Evolutionary conservation across 2,888 invertebrate species (phyloP), one percentile per base, ranked within the genome.

Genomic region (Drosophila borealis): DNA sequence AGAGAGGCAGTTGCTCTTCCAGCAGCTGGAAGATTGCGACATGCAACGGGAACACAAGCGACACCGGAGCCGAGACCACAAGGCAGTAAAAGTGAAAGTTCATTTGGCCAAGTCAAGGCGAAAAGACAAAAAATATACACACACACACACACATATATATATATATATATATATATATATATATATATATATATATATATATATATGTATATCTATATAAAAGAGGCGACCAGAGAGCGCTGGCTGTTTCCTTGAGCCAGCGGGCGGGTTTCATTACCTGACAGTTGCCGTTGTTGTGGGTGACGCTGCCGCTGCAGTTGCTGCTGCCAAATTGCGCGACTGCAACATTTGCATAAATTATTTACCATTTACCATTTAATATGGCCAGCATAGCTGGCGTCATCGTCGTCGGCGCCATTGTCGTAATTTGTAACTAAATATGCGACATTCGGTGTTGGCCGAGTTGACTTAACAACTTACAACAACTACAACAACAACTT

Each of bases 371-470:
- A 86, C 81, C 75, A 75, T 86, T 87, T 80, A 87, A 86, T 86
- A 81, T 86, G 85, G 81, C 72, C 81, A 82, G 46, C 82, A 72
- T 62, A 71, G 81, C 64, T 65, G 70, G 60, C 65, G 62, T 73
- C 66, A 63, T 57, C 71, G 45, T 14, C 42, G 50, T 50, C 78
- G 80, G 71, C 81, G 81, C 78, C 78, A 82, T 83, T 83, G 83
- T 83, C 82, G 87, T 87, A 84, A 86, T 87, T 86, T 86, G 87
- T 86, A 85, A 85, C 86, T 85, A 83, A 86, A 84, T 84, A 83
- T 83, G 81, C 80, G 64, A 69, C 75, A 54, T 64, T 74, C 63
- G 60, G 62, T 46, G 74, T 57, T 70, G 74, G 54, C 74, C 74
- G 60, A 68, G 41, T 60, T 65, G 49, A 46, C 60, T 72, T 61